A percentile compares a stretch with the other conserved stretches of the same genome.
Evolutionary conservation across 2,113 vertebrate genomes (phyloP).

Genomic region (Drymodes brunneopygia): DNA sequence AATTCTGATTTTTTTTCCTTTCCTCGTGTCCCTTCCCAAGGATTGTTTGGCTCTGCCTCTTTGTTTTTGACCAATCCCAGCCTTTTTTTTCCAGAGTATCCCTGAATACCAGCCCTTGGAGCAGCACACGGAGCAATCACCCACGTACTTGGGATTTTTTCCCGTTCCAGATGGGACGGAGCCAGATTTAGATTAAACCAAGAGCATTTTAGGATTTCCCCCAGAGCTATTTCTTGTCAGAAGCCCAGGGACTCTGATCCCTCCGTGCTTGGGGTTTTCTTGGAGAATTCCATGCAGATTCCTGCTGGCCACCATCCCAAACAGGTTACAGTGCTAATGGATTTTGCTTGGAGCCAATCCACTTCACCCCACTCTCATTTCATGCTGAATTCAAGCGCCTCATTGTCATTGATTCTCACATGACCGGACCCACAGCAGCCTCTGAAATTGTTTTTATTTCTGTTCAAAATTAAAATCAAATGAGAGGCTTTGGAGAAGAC

Average conservation of each 20-base stretch:
- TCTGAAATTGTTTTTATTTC: neutral
- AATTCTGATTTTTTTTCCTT: neutral
- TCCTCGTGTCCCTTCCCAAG: neutral
- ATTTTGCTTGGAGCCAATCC: neutral
- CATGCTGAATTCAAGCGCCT: neutral
- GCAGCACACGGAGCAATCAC: neutral
- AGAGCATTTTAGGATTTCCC: constrained; percentile 8
- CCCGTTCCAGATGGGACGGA: neutral
- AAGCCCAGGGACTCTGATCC: neutral
- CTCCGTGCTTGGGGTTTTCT: neutral
- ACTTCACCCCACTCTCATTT: neutral
- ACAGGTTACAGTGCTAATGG: neutral
- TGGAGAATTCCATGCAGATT: neutral
- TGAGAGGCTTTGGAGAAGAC: neutral
- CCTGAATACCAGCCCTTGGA: neutral
- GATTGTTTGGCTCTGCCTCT: neutral
- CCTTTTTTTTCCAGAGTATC: neutral
- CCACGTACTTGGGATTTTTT: neutral
- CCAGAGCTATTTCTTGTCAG: neutral
- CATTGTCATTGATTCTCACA: neutral
- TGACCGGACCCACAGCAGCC: neutral
- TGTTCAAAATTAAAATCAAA: neutral
- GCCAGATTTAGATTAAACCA: neutral
- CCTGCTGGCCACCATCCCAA: neutral
- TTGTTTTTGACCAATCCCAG: neutral